phyloP scores from a whole-genome alignment of 2,888 invertebrate genomes.

The Thymelicus acteon region DNA sequence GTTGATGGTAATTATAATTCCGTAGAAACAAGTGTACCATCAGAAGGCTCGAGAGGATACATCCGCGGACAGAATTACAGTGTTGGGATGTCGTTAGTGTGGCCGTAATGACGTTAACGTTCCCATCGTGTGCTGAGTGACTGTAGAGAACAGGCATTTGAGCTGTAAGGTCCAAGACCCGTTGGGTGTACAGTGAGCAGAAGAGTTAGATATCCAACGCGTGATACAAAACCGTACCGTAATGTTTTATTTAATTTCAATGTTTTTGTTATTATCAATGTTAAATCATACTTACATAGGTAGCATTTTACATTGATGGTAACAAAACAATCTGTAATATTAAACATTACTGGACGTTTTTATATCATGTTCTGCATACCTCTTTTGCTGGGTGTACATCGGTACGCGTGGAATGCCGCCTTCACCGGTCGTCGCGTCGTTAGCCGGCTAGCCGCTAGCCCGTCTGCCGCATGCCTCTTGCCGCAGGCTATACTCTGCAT shows the following conservation, averaged over 20 bases:
- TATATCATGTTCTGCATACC: too few species aligned
- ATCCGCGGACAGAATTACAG: neutral
- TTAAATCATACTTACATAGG: too few species aligned
- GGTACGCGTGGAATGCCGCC: conserved; percentile 72
- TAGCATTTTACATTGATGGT: too few species aligned
- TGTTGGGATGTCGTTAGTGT: conserved; percentile 6
- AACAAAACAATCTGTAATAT: too few species aligned
- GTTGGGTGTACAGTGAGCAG: conserved; percentile 49
- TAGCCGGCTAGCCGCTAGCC: conserved; percentile 48
- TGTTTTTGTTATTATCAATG: too few species aligned
- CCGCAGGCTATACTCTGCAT: conserved; percentile 48
- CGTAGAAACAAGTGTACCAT: neutral
- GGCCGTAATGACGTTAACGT: conserved; percentile 21
- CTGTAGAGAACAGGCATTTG: conserved; percentile 22
- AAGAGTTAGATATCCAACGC: too few species aligned
- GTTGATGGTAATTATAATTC: neutral
- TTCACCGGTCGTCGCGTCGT: conserved; percentile 56
- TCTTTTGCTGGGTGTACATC: conserved; percentile 51
- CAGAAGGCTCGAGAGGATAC: conserved; percentile 4
- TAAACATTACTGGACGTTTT: too few species aligned
- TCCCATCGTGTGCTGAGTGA: conserved; percentile 26
- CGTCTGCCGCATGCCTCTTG: conserved; percentile 62
- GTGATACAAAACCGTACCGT: too few species aligned
- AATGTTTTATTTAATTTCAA: too few species aligned
- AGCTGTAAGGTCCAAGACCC: conserved; percentile 64